Conservation (phyloP, 2,797 vertebrate species). For the Gymnodraco acuticeps region DNA sequence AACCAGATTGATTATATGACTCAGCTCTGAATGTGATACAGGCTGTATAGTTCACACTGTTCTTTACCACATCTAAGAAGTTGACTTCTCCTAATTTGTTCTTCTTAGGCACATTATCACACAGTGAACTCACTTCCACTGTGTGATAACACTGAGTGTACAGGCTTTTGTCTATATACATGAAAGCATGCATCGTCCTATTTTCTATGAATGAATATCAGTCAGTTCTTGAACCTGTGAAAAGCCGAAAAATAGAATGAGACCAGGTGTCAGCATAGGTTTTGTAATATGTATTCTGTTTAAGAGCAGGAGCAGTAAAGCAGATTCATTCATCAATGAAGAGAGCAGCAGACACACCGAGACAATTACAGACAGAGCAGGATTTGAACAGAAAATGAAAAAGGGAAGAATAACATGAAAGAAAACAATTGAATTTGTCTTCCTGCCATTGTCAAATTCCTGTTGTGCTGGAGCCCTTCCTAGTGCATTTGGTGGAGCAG, state of each 20-base stretch:
- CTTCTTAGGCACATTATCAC: not conserved
- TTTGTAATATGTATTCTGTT: constrained; percentile 21
- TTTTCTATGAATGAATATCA: constrained; percentile 5
- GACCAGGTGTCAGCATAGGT: not conserved
- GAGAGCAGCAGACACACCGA: constrained; percentile 33
- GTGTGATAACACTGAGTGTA: no score
- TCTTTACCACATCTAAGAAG: not conserved
- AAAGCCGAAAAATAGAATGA: constrained; percentile 19
- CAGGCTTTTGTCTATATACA: not conserved
- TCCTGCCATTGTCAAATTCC: constrained; percentile 50
- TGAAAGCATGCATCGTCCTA: not conserved
- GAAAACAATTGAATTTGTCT: constrained; percentile 48
- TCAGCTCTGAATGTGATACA: not conserved
- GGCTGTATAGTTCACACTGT: not conserved
- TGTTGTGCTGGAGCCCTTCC: constrained; percentile 53
- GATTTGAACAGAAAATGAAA: constrained; percentile 13
- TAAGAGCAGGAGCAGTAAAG: constrained; percentile 20
- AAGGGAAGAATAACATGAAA: constrained; percentile 40
- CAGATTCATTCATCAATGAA: constrained; percentile 28
- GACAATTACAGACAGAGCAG: constrained; percentile 21
- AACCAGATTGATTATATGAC: not conserved
- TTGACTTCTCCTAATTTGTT: not conserved
- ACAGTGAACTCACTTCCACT: not conserved
- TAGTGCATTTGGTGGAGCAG: constrained; percentile 71
- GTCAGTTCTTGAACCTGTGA: constrained; percentile 4